Percentiles rank a stretch among this genome's conserved stretches.
Evolutionary conservation across 2,797 vertebrate genomes (phyloP).

Genomic region (Micrastur ruficollis): DNA sequence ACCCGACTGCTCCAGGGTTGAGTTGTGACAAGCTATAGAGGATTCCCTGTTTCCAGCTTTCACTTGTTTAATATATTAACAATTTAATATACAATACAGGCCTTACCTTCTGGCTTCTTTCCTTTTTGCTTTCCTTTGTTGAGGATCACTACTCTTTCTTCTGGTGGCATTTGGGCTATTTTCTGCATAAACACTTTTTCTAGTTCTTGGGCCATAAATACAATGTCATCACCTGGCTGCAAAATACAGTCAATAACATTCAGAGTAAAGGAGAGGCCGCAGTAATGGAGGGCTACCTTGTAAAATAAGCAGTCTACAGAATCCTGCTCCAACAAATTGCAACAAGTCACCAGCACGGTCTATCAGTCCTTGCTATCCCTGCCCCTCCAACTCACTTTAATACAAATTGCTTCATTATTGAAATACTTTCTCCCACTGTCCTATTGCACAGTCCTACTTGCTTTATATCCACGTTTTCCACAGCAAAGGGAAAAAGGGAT

Average conservation of each 20-base stretch:
- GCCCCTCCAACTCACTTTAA: neutral
- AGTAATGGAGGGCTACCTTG: neutral
- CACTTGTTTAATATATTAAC: neutral
- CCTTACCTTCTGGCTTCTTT: conserved; percentile 57
- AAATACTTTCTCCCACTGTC: neutral
- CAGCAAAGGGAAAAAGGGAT: neutral
- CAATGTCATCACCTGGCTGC: conserved; percentile 90
- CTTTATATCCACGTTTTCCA: neutral
- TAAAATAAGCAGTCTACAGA: neutral
- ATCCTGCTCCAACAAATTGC: neutral
- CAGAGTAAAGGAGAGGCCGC: neutral
- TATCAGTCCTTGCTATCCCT: neutral
- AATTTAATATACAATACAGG: neutral
- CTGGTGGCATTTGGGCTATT: conserved; percentile 85
- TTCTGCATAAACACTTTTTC: conserved; percentile 90
- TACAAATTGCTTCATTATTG: neutral
- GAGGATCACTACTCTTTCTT: conserved; percentile 75
- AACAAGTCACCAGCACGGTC: neutral
- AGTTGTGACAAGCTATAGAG: neutral
- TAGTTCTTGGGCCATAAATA: conserved; percentile 90
- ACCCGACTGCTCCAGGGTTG: neutral
- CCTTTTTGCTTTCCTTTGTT: conserved; percentile 76
- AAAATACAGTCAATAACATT: conserved; percentile 8
- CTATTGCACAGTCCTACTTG: neutral
- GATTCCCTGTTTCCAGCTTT: neutral